phyloP scores from a whole-genome alignment of 2,888 invertebrate genomes.

The Anodontia alba region DNA sequence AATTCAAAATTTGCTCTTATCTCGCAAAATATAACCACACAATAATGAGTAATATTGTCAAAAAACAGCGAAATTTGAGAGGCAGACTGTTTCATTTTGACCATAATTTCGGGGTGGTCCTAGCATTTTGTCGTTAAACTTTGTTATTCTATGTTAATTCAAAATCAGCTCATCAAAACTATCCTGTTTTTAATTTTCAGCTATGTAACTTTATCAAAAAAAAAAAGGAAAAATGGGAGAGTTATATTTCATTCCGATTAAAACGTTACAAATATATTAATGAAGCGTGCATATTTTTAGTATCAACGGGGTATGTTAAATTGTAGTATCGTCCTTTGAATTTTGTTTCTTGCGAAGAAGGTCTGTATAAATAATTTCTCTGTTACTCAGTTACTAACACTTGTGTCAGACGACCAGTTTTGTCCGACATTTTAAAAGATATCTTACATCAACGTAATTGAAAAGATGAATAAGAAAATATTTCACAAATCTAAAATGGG shows the following conservation, averaged over 20 bases:
- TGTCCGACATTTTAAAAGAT: no score
- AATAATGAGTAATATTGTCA: constrained; percentile 11
- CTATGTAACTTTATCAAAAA: background rate
- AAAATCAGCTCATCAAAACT: constrained; percentile 7
- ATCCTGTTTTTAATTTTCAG: background rate
- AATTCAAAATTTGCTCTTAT: constrained; percentile 3
- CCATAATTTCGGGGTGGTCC: constrained; percentile 27
- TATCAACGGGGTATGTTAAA: no score
- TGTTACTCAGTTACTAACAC: no score
- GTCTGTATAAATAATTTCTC: no score
- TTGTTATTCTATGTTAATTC: constrained; percentile 17
- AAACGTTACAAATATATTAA: background rate
- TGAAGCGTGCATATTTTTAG: no score
- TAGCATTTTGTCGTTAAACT: background rate
- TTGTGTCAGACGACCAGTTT: no score
- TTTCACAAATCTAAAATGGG: no score
- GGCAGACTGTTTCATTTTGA: constrained; percentile 2
- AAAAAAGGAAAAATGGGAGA: background rate
- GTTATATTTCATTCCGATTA: background rate
- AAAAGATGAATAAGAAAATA: no score
- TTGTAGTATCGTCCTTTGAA: no score
- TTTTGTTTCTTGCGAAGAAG: no score
- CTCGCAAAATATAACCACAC: constrained; percentile 13
- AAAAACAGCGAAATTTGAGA: constrained; percentile 2
- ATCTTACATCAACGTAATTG: no score